A percentile compares a stretch with the other conserved stretches of the same genome.
phyloP scores from a whole-genome alignment of 1,140 invertebrate genomes.

The Heliconius nattereri region DNA sequence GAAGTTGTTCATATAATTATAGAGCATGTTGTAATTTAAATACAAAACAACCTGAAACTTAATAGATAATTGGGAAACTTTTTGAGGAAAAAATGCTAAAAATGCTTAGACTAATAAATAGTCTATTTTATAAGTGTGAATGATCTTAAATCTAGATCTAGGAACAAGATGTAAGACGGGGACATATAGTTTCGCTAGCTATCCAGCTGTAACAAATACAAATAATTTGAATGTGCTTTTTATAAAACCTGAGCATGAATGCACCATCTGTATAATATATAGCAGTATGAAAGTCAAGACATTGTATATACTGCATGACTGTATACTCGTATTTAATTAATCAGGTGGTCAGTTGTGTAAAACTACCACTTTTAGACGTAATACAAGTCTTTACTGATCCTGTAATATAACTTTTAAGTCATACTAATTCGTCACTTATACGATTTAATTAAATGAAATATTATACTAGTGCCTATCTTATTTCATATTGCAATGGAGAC shows the following conservation, averaged over 20 bases:
- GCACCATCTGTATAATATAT: slow-evolving; percentile 30
- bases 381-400: not conserved
- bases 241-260: not conserved
- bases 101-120: not conserved
- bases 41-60: not conserved
- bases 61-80: not conserved
- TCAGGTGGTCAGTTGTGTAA: not conserved
- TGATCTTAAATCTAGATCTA: not conserved
- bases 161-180: not conserved
- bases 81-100: too few relatives aligned
- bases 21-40: not conserved
- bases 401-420: slow-evolving; percentile 1
- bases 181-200: slow-evolving; percentile 31
- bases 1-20: not conserved
- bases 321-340: not conserved
- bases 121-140: slow-evolving; percentile 1
- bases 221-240: slow-evolving; percentile 23
- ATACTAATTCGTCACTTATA: not conserved
- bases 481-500: not conserved
- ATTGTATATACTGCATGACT: slow-evolving; percentile 36
- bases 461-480: slow-evolving; percentile 2
- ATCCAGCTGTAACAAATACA: slow-evolving; percentile 19
- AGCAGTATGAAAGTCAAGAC: slow-evolving; percentile 18
- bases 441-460: not conserved
- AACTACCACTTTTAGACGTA: slow-evolving; percentile 1